These are phyloP conservation scores for Anarsia innoxiella DNA, from an alignment of 2,888 invertebrate species.

Conservation along the genomic window DNA sequence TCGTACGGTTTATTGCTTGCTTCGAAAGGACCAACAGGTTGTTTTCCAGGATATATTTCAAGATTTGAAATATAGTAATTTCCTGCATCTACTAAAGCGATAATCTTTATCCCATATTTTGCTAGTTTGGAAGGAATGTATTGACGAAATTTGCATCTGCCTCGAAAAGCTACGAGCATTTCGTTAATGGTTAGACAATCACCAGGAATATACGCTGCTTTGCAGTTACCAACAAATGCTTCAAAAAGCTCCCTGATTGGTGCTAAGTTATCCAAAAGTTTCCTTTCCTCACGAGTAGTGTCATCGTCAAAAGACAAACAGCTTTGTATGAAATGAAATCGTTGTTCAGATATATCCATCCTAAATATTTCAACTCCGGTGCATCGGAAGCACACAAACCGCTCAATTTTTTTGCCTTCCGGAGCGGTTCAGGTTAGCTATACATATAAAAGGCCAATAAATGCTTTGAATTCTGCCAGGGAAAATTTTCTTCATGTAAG, in stretches of 20 bases:
- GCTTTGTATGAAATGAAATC: conserved; percentile 21
- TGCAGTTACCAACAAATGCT: conserved; percentile 10
- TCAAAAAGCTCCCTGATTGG: conserved; percentile 4
- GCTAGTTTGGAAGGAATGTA: conserved; percentile 14
- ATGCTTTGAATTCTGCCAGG: conserved; percentile 19
- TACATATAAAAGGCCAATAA: conserved; percentile 20
- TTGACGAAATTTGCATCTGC: conserved; percentile 11
- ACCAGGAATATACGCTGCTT: conserved; percentile 11
- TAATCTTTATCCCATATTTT: conserved; percentile 18
- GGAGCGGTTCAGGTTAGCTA: conserved; percentile 17
- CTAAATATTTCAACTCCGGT: conserved; percentile 25
- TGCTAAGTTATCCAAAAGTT: conserved; percentile 17
- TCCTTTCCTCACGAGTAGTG: conserved; percentile 17
- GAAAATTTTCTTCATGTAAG: conserved; percentile 14
- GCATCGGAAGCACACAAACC: conserved; percentile 22
- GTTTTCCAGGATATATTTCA: conserved; percentile 18
- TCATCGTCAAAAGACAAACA: conserved; percentile 22
- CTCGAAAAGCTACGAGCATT: conserved; percentile 14
- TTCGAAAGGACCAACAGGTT: conserved; percentile 14
- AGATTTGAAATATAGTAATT: conserved; percentile 12
- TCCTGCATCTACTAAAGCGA: conserved; percentile 13
- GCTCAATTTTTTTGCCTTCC: conserved; percentile 17
- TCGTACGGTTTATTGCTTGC: conserved; percentile 15
- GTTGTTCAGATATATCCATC: conserved; percentile 19
- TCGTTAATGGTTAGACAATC: conserved; percentile 15